phyloP scores from a whole-genome alignment of 2,888 invertebrate species.

The Itoplectis maculator region DNA sequence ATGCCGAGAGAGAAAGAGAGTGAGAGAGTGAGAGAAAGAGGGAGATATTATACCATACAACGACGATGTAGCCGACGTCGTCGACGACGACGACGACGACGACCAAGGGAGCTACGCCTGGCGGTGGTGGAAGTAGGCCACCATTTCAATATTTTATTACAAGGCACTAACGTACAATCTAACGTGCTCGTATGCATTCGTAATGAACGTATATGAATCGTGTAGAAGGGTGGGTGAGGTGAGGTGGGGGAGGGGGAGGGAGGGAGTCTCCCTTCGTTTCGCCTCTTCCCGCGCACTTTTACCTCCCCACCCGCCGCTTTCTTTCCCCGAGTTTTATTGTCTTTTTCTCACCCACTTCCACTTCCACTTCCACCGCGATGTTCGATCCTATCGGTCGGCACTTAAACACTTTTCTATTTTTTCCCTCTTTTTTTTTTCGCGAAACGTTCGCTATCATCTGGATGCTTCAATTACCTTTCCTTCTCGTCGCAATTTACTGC shows the following conservation, averaged over 20 bases:
- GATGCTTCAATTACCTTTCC: not conserved
- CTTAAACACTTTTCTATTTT: slow-evolving; percentile 22
- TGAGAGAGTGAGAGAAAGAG: slow-evolving; percentile 83
- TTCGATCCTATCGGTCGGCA: slow-evolving; percentile 36
- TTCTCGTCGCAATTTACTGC: slow-evolving; percentile 19
- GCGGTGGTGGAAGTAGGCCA: slow-evolving; percentile 74
- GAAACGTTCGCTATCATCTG: not conserved
- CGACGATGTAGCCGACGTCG: slow-evolving; percentile 42
- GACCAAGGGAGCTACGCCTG: slow-evolving; percentile 51
- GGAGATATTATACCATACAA: slow-evolving; percentile 81
- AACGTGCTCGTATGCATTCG: slow-evolving; percentile 84
- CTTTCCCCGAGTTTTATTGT: slow-evolving; percentile 48
- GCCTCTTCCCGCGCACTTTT: slow-evolving; percentile 11
- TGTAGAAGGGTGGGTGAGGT: too few relatives aligned
- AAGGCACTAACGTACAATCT: slow-evolving; percentile 84
- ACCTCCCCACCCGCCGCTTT: slow-evolving; percentile 31
- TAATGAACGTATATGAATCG: slow-evolving; percentile 84
- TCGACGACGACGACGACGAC: slow-evolving; percentile 55
- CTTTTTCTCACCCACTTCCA: slow-evolving; percentile 49
- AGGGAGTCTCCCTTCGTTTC: slow-evolving; percentile 26
- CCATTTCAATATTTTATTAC: slow-evolving; percentile 82
- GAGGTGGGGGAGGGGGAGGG: too few relatives aligned
- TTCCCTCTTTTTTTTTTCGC: not conserved
- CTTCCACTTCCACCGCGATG: not conserved
- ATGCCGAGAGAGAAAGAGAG: slow-evolving; percentile 83